These are phyloP conservation scores for Calephelis perditalis DNA, from an alignment of 2,888 invertebrate genomes.

Conservation along the genomic window DNA sequence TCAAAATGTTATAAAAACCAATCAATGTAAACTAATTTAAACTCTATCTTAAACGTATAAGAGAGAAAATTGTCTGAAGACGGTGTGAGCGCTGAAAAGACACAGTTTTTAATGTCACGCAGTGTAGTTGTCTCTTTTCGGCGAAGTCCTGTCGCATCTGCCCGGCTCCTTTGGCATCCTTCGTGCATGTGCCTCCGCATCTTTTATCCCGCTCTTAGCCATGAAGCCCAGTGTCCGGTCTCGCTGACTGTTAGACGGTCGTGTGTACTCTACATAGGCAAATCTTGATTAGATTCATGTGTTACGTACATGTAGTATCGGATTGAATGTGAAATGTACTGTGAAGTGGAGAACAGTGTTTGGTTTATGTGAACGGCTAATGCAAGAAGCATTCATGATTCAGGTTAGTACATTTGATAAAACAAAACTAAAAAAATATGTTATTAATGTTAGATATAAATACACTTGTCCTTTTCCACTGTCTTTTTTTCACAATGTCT, in stretches of 20 bases:
- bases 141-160: constrained; percentile 76
- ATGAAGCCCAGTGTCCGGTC: constrained; percentile 74
- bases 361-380: constrained; percentile 53
- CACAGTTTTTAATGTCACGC: constrained; percentile 77
- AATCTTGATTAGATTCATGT: constrained; percentile 50
- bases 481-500: too few species aligned
- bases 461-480: too few species aligned
- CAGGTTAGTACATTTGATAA: constrained; percentile 53
- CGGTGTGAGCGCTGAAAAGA: constrained; percentile 63
- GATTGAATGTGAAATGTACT: constrained; percentile 70
- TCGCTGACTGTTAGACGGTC: constrained; percentile 65
- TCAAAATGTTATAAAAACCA: constrained; percentile 42
- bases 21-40: constrained; percentile 28
- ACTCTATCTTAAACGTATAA: constrained; percentile 33
- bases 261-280: constrained; percentile 49
- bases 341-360: constrained; percentile 63
- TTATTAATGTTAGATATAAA: neutral
- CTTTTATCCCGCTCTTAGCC: constrained; percentile 70
- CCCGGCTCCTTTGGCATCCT: constrained; percentile 74
- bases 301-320: constrained; percentile 48
- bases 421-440: constrained; percentile 8
- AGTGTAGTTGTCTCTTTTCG: constrained; percentile 77
- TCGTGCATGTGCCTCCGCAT: constrained; percentile 71
- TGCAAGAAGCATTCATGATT: constrained; percentile 66
- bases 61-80: constrained; percentile 30